Evolutionary conservation across 2,113 vertebrate genomes (phyloP).

Genomic region (Hucho hucho): DNA sequence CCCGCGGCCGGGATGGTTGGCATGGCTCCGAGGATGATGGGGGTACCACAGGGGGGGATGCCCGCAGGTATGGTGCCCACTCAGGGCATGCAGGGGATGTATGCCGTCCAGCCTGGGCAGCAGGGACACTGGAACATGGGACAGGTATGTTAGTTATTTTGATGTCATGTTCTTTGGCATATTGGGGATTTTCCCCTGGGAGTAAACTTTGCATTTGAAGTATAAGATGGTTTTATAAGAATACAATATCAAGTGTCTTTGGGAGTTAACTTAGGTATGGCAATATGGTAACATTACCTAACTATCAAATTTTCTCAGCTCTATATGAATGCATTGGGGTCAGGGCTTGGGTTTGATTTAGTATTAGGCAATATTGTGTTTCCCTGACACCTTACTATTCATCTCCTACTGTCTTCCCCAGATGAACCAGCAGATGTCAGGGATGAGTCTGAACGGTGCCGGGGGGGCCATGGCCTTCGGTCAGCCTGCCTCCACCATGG

Average conservation of each 20-base stretch:
- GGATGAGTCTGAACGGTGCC: slow-evolving; percentile 80
- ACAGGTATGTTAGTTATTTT: slow-evolving; percentile 77
- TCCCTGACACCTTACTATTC: background rate
- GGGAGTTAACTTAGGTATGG: too few relatives aligned
- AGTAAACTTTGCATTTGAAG: too few relatives aligned
- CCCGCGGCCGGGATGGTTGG: slow-evolving; percentile 87
- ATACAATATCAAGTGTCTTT: too few relatives aligned
- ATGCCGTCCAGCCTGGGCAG: slow-evolving; percentile 85
- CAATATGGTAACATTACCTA: too few relatives aligned
- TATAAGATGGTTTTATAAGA: too few relatives aligned
- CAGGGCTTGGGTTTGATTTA: too few relatives aligned
- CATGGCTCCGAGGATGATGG: slow-evolving; percentile 86
- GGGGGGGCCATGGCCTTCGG: slow-evolving; percentile 76
- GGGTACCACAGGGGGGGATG: slow-evolving; percentile 82
- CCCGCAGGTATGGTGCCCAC: slow-evolving; percentile 80
- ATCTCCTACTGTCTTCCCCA: slow-evolving; percentile 56
- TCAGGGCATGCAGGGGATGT: slow-evolving; percentile 71
- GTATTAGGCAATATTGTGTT: too few relatives aligned
- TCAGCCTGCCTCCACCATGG: slow-evolving; percentile 81
- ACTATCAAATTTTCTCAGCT: too few relatives aligned
- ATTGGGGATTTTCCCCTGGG: background rate
- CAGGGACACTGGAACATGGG: slow-evolving; percentile 90
- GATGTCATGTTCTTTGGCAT: background rate
- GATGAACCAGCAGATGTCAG: slow-evolving; percentile 95
- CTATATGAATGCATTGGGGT: too few relatives aligned